Evolutionary conservation across 2,113 vertebrate species (phyloP), one percentile per base, ranked within the genome.

Genomic region (Catharus fuscescens): DNA sequence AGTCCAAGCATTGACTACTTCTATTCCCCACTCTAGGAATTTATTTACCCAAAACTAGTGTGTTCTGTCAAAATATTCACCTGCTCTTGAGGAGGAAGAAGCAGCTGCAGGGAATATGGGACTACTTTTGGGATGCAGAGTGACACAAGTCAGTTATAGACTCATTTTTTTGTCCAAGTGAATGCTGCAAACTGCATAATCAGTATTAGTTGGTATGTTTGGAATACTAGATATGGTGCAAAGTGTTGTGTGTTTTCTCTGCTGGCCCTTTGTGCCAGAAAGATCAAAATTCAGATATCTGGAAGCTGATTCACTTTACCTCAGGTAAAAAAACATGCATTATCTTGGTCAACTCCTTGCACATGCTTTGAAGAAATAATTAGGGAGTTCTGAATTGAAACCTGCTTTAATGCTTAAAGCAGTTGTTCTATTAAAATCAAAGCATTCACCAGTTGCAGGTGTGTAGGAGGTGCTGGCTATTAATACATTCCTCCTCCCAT

Each of bases 401-500:
- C 36, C 60, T 61, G 53, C 32, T 81, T 84, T 57, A n/a, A 56
- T 73, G 60, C 67, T 88, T 82, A 24, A 32, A 36, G 79, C 70
- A 87, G 44, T 92, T 91, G 86, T 69, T 76, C 77, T 81, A 0
- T 52, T 73, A 86, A 81, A 88, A 82, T 82, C 56, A 66, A 52
- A 45, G 32, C 70, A 36, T 92, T 87, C 18, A 18, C 31, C 3
- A 0, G 20, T 78, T 91, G 61, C 40, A 92, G 45, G 10, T 45
- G 18, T 78, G 56, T 85, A 61, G 92, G 93, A 95, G 59, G 61
- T 89, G 59, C 61, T 89, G 73, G 66, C 70, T 96, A 61, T 97
- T 95, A 94, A 87, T 93, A 85, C 17, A 66, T 67, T 36, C 32
- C 79, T 88, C 70, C 88, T 96, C 53, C 12, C 1, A 53, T 93